A percentile compares a stretch with the other conserved stretches of the same genome.
These are phyloP conservation scores for Hippocampus zosterae DNA, from an alignment of 2,113 vertebrate genomes.

Conservation along the genomic window DNA sequence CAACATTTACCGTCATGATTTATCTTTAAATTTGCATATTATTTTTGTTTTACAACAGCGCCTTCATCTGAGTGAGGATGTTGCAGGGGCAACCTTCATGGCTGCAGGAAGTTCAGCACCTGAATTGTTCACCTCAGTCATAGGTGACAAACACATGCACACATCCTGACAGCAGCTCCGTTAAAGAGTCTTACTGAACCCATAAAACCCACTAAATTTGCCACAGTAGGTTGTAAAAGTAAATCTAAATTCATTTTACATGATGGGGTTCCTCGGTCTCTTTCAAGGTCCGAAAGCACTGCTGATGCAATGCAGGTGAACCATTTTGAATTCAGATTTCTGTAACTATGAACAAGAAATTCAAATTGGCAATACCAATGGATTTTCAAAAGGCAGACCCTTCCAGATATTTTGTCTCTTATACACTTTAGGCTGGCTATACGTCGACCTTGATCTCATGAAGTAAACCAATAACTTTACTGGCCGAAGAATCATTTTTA, in stretches of 20 bases:
- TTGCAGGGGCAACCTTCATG: constrained; percentile 97
- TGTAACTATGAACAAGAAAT: not conserved
- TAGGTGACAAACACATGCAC: constrained; percentile 74
- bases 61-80: constrained; percentile 92
- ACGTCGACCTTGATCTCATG: not conserved
- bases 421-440: too few species aligned
- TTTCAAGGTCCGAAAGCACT: too few species aligned
- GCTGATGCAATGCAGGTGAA: too few species aligned
- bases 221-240: not conserved
- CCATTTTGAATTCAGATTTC: not conserved
- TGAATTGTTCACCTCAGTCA: constrained; percentile 96
- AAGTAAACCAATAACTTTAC: not conserved
- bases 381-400: too few species aligned
- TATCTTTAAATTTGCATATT: not conserved
- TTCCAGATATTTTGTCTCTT: too few species aligned
- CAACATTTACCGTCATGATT: not conserved
- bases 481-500: not conserved
- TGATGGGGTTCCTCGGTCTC: not conserved
- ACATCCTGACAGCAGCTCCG: not conserved
- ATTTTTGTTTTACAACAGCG: constrained; percentile 66
- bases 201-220: not conserved
- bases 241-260: too few species aligned
- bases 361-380: not conserved
- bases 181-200: not conserved
- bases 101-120: constrained; percentile 96